phyloP scores from a whole-genome alignment of 37 sponge, comb jelly and placozoan genomes.

The Ephydatia muelleri region DNA sequence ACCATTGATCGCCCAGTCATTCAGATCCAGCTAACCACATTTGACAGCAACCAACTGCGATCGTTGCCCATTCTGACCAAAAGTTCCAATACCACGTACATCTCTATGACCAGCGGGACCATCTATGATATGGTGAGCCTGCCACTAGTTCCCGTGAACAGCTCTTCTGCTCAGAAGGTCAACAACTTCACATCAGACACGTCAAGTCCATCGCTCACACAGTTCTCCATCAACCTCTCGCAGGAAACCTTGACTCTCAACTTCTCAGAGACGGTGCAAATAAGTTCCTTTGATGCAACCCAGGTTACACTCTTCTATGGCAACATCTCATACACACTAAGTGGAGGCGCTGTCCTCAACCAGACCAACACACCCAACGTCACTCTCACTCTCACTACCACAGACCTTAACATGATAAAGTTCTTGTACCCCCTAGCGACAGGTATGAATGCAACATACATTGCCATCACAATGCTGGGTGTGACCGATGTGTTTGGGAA shows the following conservation, averaged over 20 bases:
- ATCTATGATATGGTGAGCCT: constrained; percentile 74
- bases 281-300: constrained; percentile 61
- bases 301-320: constrained; percentile 45
- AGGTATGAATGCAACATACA: constrained; percentile 34
- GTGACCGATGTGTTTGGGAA: constrained; percentile 69
- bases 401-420: constrained; percentile 86
- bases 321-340: constrained; percentile 44
- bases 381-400: constrained; percentile 32
- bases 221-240: constrained; percentile 61
- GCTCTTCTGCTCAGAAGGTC: constrained; percentile 44
- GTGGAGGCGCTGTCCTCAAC: constrained; percentile 59
- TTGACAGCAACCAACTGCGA: constrained; percentile 70
- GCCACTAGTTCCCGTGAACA: constrained; percentile 15
- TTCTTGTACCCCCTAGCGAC: constrained; percentile 53
- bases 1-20: constrained; percentile 43
- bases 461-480: constrained; percentile 39
- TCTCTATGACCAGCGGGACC: constrained; percentile 22
- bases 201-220: constrained; percentile 45
- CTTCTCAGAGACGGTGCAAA: constrained; percentile 82
- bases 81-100: constrained; percentile 39
- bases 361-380: constrained; percentile 47
- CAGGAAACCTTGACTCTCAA: constrained; percentile 55
- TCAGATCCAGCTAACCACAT: constrained; percentile 52
- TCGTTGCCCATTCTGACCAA: constrained; percentile 45
- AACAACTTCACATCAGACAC: constrained; percentile 47